Base-by-base conservation (phyloP, 2,888 invertebrate genomes). In the Podabrus alpinus region DNA sequence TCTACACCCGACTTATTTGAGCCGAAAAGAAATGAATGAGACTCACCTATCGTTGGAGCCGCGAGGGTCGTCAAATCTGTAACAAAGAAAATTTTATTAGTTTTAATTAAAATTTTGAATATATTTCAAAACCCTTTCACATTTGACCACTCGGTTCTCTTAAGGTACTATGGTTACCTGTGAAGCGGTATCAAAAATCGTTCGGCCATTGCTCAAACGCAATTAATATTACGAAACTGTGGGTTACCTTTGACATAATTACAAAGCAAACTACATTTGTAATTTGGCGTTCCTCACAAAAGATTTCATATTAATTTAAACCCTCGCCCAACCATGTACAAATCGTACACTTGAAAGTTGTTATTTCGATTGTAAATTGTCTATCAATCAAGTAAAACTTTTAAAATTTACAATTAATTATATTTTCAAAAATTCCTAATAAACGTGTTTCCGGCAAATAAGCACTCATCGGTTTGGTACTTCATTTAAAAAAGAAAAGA, bases 131-230 rank as follows among this genome's bases (percentile, higher is more conserved):
- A 17, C 21, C 62, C 62, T 17, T 16, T 16, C 13, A 11, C 45
- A 45, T 45, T 45, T 45, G 21, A 64, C 17, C 16, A 21, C 16
- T 64, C 62, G 11, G 13, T 11, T 64, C 13, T 64, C 19, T 17
- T 62, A 64, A 64, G 21, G 21, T 64, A n/a, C 69, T 68, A 72
- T 74, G 75, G 76, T 75, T 75, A 78, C 78, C 73, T 78, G 69
- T 76, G 72, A 76, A 76, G 76, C 73, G 71, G 73, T 72, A 74
- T 78, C 75, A 78, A 78, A 78, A 78, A 78, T 75, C 73, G 16
- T 61, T 24, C 67, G 64, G 61, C 67, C 68, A n/a, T 61, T 16
- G 60, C 21, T 69, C n/a, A 59, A 25, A 67, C 24, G 62, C 72
- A 64, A 64, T 64, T 64, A 64, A 64, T 64, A 64, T 19, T 64